Conservation (phyloP, 2,113 vertebrate species). For the Hemibagrus wyckioides region DNA sequence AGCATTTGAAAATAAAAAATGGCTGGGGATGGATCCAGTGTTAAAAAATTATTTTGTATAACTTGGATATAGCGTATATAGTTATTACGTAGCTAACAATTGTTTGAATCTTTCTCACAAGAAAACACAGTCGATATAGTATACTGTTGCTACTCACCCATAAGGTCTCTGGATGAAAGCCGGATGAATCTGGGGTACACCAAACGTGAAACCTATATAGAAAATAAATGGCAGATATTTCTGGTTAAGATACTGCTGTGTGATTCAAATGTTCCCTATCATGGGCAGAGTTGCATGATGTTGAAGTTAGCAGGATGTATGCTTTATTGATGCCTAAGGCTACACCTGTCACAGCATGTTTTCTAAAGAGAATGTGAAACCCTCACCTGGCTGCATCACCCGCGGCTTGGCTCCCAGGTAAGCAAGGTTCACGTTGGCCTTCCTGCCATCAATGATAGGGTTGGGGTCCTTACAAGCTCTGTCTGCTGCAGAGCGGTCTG, state of each 20-base stretch:
- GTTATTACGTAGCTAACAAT: neutral
- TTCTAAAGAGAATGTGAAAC: neutral
- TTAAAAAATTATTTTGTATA: neutral
- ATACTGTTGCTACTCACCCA: conserved; percentile 81
- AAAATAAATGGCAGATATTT: conserved; percentile 45
- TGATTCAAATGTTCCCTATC: neutral
- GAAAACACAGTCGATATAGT: neutral
- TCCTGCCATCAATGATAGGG: conserved; percentile 98
- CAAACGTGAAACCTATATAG: conserved; percentile 93
- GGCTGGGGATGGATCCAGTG: neutral
- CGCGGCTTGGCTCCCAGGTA: conserved; percentile 97
- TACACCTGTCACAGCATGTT: neutral
- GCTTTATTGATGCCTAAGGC: neutral
- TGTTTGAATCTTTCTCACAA: neutral
- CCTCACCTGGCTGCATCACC: conserved; percentile 97
- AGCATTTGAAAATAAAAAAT: neutral
- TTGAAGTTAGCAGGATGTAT: neutral
- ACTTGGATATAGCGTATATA: neutral
- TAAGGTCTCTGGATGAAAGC: conserved; percentile 99
- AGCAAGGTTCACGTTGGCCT: conserved; percentile 98
- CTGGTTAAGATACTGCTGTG: neutral
- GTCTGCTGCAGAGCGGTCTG: conserved; percentile 92
- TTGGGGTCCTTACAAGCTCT: conserved; percentile 98
- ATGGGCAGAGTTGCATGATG: neutral
- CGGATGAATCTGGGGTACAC: conserved; percentile 97